Percentiles rank a stretch among this genome's conserved stretches.
phyloP scores from a whole-genome alignment of 2,113 vertebrate genomes.

The Triplophysa tibetana region DNA sequence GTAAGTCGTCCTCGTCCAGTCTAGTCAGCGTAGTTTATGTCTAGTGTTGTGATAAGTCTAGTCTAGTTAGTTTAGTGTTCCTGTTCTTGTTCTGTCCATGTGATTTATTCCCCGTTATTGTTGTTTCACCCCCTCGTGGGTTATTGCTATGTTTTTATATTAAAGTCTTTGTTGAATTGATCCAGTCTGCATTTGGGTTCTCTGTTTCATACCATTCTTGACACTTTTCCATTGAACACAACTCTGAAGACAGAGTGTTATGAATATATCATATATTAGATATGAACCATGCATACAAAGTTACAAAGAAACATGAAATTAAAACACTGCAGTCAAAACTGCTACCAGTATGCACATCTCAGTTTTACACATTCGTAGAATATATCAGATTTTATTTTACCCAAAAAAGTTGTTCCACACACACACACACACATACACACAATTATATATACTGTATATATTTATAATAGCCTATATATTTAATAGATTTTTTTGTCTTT shows the following conservation, averaged over 20 bases:
- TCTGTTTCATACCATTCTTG: no score
- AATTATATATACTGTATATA: conserved; percentile 62
- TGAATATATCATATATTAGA: conserved; percentile 40
- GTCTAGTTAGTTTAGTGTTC: no score
- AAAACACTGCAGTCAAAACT: conserved; percentile 27
- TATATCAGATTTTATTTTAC: conserved; percentile 51
- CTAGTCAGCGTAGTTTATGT: no score
- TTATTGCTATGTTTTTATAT: no score
- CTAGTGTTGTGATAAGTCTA: no score
- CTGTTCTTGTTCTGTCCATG: no score
- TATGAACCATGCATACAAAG: conserved; percentile 40
- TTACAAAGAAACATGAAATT: conserved; percentile 35
- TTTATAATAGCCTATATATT: conserved; percentile 66
- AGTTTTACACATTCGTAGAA: conserved; percentile 50
- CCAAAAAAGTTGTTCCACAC: conserved; percentile 41
- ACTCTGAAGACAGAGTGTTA: conserved; percentile 27
- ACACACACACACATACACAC: conserved; percentile 33
- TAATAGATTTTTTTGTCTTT: conserved; percentile 60
- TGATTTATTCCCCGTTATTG: no score
- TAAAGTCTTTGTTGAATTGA: no score
- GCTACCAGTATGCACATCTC: conserved; percentile 14
- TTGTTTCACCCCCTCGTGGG: no score
- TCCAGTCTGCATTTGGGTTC: no score
- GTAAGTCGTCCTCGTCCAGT: no score
- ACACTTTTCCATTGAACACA: not conserved